Base-by-base conservation (phyloP, 2,888 invertebrate species). In the Melinaea menophilus region DNA sequence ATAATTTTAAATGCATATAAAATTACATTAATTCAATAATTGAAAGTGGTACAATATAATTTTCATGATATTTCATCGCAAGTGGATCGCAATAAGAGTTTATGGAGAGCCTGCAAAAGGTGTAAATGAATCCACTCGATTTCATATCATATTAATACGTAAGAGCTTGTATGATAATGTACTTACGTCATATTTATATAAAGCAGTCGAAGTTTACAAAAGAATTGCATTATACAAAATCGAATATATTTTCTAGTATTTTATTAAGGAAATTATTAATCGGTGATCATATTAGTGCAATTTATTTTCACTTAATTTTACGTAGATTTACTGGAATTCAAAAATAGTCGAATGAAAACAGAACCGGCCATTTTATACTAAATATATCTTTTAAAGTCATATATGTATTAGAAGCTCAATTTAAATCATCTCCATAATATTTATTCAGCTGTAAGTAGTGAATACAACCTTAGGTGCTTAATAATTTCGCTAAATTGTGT, bases 101-200 rank as follows among this genome's bases (percentile, higher is more conserved):
- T 22, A 51, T 51, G 31, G 22, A 51, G 31, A 59, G 13, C 22
- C 9, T 31, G 60, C 61, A 61, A 37, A 22, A 65, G 61, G 63
- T 68, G 63, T 68, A 65, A 68, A 68, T 65, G 59, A 59, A 63
- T 55, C 60, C 59, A 55, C 57, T 84, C 72, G 71, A 80, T 74
- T 79, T 79, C 89, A 90, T 90, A 90, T 89, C 89, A 89, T 85
- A 73, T 73, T 77, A 79, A 67, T 85, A 86, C 78, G 75, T 86
- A 86, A 82, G 79, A 79, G 79, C 81, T 79, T 87, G 82, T 85
- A 85, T 77, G 80, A 84, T 84, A 73, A 75, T 75, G 72, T 75
- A 72, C 65, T 68, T 63, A 70, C 75, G 68, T 78, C 78, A 77
- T 73, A 77, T 78, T 76, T 78, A 81, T 77, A 79, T 73, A 72